Conservation (phyloP, 2,797 vertebrate species). For the Pseudochromis fuscus region DNA sequence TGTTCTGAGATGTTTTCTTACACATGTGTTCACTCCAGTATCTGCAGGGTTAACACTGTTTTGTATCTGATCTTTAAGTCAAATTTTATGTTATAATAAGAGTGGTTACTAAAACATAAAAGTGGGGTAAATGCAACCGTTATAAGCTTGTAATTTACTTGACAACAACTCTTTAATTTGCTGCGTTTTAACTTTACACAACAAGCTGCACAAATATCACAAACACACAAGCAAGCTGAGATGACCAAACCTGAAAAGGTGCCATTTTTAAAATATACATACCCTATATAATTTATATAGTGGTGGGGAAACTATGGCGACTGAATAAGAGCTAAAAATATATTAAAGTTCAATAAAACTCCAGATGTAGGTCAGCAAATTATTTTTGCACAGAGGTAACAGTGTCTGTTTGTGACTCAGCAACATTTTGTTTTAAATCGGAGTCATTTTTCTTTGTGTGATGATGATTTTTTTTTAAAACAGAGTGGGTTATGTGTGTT, state of each 20-base stretch:
- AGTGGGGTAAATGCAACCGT: conserved; percentile 45
- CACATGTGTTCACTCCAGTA: background rate
- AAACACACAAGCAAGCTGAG: conserved; percentile 29
- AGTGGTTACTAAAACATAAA: conserved; percentile 62
- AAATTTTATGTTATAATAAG: conserved; percentile 44
- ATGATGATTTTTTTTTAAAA: no score
- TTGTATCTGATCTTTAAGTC: conserved; percentile 44
- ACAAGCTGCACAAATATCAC: conserved; percentile 18
- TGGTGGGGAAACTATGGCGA: background rate
- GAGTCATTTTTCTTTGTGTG: background rate
- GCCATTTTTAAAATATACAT: no score
- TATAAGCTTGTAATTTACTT: conserved; percentile 68
- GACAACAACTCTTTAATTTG: conserved; percentile 63
- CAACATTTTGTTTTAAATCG: conserved; percentile 8
- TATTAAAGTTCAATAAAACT: background rate
- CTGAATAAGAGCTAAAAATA: background rate
- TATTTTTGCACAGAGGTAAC: background rate
- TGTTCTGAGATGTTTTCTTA: conserved; percentile 32
- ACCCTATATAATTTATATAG: no score
- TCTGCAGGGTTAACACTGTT: conserved; percentile 16
- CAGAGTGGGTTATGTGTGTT: no score
- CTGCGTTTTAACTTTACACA: conserved; percentile 51
- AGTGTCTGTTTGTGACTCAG: background rate
- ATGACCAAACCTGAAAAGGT: background rate
- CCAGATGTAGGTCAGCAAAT: conserved; percentile 48